Percentiles rank a stretch among this genome's conserved stretches.
These are phyloP conservation scores for Scatophagus argus DNA, from an alignment of 2,113 vertebrate species.

Conservation along the genomic window DNA sequence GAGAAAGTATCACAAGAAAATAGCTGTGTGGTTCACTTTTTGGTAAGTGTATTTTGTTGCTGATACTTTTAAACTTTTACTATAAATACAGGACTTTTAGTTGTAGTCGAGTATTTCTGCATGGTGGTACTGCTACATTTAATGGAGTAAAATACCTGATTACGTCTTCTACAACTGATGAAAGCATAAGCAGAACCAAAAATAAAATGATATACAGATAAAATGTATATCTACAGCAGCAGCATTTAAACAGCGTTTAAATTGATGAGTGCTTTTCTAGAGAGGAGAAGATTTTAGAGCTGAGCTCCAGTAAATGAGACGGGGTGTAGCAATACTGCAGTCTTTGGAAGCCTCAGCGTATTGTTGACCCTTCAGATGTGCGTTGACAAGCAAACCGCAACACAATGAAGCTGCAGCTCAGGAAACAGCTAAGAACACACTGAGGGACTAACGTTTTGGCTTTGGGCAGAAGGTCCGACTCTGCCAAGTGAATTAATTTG, in stretches of 20 bases:
- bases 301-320: neutral
- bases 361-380: neutral
- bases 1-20: neutral
- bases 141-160: too few species aligned
- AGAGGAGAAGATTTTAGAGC: neutral
- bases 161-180: too few species aligned
- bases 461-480: neutral
- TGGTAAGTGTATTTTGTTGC: too few species aligned
- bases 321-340: neutral
- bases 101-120: too few species aligned
- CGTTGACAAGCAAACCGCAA: neutral
- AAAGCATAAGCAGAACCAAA: neutral
- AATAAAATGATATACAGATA: neutral
- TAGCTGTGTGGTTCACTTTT: neutral
- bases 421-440: slow-evolving; percentile 78
- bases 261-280: neutral
- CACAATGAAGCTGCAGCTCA: slow-evolving; percentile 47
- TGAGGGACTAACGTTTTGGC: slow-evolving; percentile 9
- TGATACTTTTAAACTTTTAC: too few species aligned
- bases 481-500: slow-evolving; percentile 37
- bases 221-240: neutral
- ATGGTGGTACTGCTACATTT: too few species aligned
- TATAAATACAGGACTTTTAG: too few species aligned
- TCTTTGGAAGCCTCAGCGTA: neutral
- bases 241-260: too few species aligned